Base-by-base conservation (phyloP, 2,113 vertebrate genomes). In the Myiozetetes cayanensis region DNA sequence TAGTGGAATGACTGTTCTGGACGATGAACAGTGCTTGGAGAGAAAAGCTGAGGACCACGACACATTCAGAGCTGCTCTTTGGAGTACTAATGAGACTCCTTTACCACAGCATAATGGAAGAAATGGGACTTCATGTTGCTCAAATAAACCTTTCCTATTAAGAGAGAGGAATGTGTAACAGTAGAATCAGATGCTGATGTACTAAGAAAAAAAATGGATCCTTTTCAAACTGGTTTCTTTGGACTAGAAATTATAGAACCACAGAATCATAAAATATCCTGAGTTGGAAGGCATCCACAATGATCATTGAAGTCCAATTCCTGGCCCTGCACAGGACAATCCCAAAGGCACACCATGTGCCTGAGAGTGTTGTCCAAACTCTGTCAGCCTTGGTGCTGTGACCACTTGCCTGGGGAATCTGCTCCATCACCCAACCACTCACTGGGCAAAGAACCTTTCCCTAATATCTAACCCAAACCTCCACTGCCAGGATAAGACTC, bases 1-100 rank as follows among this genome's bases (percentile, higher is more conserved):
- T 76, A 46, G 55, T 59, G 31, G 35, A 83, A 86, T 62, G 56
- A 24, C 35, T 93, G 75, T 65, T 90, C 75, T 70, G 80, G 68
- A 70, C 67, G 67, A 76, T 44, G 43, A 93, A 46, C 31, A 85
- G 44, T 33, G 24, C 49, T 89, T 87, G 74, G 73, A 95, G 52
- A 85, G 56, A 76, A 84, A 81, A 89, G 16, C 43, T 62, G 28
- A 89, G 62, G 66, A 65, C 19, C 31, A 61, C 4, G 2, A 21
- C 22, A 58, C 28, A 61, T 23, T 78, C 61, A 82, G 79, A 85
- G 50, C 8, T 63, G 28, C 33, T 87, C 22, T 85, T 52, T 49
- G 18, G 39, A 37, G 49, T 65, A 75, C 27, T 85, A 71, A 90
- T 80, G 59, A 85, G 22, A 37, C 28, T 91, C 25, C 58, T 75